Base-by-base conservation (phyloP, 2,113 vertebrate genomes). In the Paracanthobrama guichenoti region DNA sequence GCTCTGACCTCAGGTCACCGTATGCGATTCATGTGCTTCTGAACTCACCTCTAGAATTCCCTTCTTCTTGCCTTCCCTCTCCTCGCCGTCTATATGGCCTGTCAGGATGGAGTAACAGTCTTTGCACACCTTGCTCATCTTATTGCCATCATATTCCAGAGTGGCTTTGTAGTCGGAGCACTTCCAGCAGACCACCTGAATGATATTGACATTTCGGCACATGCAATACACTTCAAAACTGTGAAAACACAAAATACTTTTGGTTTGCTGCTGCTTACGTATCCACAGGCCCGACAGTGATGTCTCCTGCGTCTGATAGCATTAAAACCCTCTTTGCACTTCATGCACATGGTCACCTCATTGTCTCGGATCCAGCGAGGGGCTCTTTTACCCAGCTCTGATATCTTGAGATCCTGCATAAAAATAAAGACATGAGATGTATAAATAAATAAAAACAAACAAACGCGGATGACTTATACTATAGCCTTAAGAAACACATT, bases 261-360 rank as follows among this genome's bases (percentile, higher is more conserved):
- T 24, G 50, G 18, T 69, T 71, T 24, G 24, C 14, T 31, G 31
- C 6, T 1, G 92, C 97, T 95, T 85, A 99, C 98, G 0, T 95
- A 95, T 80, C 98, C 98, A 39, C 98, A 99, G 0, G 98, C 98
- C 84, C 98, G 93, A 90, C 98, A 99, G 88, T 99, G 98, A 86
- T 99, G 98, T 82, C 98, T 91, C 86, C 98, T 94, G 31, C 98
- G 93, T 0, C 96, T 99, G 89, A 99, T 92, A 0, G 98, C 97
- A 0, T 99, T 99, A 85, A 99, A 99, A 18, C 93, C 69, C 53
- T 99, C 98, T 86, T 93, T 96, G 90, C 98, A 99, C 90, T 97
- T 97, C 98, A 99, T 99, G 85, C 98, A 99, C 97, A 99, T 98
- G 0, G 98, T 99, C 76, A 99, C 98, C 87, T 99, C 97, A 0